These are phyloP conservation scores for Priocnemis perturbator DNA, from an alignment of 2,888 invertebrate genomes.

Conservation along the genomic window DNA sequence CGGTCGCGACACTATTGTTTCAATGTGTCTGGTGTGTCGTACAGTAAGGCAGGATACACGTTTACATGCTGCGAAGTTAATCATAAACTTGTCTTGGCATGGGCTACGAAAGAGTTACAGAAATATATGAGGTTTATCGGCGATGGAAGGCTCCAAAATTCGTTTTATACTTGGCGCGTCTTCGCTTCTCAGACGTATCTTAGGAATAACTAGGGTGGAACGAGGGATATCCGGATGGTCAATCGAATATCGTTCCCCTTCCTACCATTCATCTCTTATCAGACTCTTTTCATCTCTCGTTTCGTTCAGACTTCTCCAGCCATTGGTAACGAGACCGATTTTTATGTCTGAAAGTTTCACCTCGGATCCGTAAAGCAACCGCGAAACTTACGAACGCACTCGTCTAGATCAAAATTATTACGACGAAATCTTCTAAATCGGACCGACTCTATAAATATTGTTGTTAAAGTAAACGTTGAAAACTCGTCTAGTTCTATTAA, in stretches of 20 bases:
- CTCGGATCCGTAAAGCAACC: background rate
- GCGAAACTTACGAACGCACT: too few relatives aligned
- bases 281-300: background rate
- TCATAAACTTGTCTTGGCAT: too few relatives aligned
- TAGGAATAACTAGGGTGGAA: constrained; percentile 8
- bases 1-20: too few relatives aligned
- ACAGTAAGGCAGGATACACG: too few relatives aligned
- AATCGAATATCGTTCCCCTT: constrained; percentile 30
- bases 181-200: constrained; percentile 13
- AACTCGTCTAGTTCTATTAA: too few relatives aligned
- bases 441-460: too few relatives aligned
- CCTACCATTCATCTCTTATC: constrained; percentile 11
- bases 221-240: constrained; percentile 11
- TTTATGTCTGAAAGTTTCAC: constrained; percentile 51
- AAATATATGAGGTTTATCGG: constrained; percentile 36
- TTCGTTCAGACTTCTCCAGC: background rate
- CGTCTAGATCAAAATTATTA: too few relatives aligned
- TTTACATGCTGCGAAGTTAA: too few relatives aligned
- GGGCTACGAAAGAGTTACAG: background rate
- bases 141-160: constrained; percentile 20
- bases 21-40: too few relatives aligned
- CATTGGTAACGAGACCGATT: constrained; percentile 45
- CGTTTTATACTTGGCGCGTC: constrained; percentile 30
- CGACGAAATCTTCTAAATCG: too few relatives aligned
- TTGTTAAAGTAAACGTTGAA: too few relatives aligned